phyloP scores from a whole-genome alignment of 1,140 invertebrate genomes.

The Tetraneura akinire region DNA sequence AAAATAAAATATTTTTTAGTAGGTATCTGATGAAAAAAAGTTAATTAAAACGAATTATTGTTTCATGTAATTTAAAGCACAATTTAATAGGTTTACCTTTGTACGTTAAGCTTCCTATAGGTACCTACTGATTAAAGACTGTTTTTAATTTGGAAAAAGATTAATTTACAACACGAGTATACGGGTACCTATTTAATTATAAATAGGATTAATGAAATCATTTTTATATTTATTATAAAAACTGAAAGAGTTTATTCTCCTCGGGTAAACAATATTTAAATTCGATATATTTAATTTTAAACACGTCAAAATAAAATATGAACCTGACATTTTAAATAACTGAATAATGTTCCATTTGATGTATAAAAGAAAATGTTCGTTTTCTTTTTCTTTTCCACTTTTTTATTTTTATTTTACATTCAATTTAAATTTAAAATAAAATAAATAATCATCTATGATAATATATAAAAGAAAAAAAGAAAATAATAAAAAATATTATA shows the following conservation, averaged over 20 bases:
- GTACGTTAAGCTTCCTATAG: not conserved
- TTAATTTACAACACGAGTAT: not conserved
- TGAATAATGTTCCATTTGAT: too few species aligned
- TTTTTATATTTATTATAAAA: not conserved
- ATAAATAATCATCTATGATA: too few species aligned
- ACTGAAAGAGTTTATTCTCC: not conserved
- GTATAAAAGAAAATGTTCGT: too few species aligned
- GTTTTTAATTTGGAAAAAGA: not conserved
- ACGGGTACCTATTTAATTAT: not conserved
- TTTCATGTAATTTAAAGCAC: not conserved
- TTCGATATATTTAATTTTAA: not conserved
- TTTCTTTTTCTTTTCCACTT: too few species aligned
- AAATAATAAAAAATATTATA: too few species aligned
- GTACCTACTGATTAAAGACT: not conserved
- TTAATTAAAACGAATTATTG: not conserved
- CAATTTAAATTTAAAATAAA: too few species aligned
- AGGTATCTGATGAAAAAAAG: too few species aligned
- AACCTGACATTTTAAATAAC: too few species aligned
- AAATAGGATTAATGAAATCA: not conserved
- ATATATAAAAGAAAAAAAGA: too few species aligned
- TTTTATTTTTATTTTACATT: too few species aligned
- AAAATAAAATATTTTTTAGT: too few species aligned
- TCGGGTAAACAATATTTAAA: not conserved
- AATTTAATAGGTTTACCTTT: slow-evolving; percentile 9
- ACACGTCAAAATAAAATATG: not conserved